phyloP scores from a whole-genome alignment of 2,797 vertebrate genomes.

The Myotis vivesi region DNA sequence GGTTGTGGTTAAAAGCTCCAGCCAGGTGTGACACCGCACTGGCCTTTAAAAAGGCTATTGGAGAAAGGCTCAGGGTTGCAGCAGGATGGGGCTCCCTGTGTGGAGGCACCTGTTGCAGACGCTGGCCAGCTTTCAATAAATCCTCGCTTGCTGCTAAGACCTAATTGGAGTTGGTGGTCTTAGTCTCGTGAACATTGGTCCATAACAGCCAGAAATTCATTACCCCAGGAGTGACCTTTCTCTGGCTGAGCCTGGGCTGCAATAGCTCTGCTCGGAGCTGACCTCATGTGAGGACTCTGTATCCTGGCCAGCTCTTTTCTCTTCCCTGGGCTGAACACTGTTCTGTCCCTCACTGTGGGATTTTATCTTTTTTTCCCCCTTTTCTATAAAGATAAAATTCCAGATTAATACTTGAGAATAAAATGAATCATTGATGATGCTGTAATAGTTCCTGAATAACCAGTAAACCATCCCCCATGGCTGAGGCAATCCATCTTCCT shows the following conservation, averaged over 20 bases:
- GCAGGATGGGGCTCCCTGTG: too few species aligned
- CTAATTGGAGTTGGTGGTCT: too few species aligned
- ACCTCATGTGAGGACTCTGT: background rate
- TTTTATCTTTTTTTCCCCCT: background rate
- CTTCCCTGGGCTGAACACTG: background rate
- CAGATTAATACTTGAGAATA: background rate
- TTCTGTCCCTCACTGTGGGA: fast-evolving
- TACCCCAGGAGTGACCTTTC: background rate
- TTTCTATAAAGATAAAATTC: background rate
- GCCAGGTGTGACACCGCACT: too few species aligned
- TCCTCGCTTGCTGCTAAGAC: too few species aligned
- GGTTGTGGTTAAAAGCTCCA: too few species aligned
- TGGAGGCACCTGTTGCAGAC: too few species aligned
- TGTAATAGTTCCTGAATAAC: background rate
- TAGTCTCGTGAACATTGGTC: too few species aligned
- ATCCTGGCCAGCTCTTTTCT: background rate
- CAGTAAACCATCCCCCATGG: background rate
- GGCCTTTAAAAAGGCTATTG: too few species aligned
- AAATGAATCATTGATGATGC: background rate
- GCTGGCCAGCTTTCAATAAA: too few species aligned
- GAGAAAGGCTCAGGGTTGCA: too few species aligned
- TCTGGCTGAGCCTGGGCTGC: too few species aligned
- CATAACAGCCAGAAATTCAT: background rate
- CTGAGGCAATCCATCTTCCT: background rate
- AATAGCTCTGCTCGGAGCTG: background rate